Evolutionary conservation across 2,113 vertebrate species (phyloP).

Genomic region (Poeciliopsis prolifica): DNA sequence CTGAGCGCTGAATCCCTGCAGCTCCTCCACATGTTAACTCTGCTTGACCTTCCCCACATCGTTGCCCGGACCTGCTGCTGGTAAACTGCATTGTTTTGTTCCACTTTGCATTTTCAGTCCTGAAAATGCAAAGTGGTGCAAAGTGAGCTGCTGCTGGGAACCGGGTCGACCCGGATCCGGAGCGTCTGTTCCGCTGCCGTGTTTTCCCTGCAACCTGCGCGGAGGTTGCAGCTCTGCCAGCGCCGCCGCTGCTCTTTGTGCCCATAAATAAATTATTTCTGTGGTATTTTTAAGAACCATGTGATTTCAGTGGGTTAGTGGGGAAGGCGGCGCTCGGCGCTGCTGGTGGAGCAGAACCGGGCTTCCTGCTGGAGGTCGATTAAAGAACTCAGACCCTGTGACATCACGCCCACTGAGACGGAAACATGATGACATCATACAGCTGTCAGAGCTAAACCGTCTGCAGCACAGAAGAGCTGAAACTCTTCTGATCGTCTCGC

Average conservation of each 20-base stretch:
- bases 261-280: slow-evolving; percentile 64
- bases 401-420: no score
- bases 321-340: background rate
- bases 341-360: background rate
- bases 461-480: no score
- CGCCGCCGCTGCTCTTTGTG: slow-evolving; percentile 37
- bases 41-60: no score
- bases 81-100: no score
- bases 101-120: no score
- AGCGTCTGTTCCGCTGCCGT: background rate
- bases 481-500: no score
- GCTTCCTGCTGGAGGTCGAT: background rate
- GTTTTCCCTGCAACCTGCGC: background rate
- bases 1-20: no score
- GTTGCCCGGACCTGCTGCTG: no score
- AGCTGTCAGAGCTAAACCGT: no score
- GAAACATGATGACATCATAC: no score
- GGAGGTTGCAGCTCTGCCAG: slow-evolving; percentile 14
- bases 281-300: slow-evolving; percentile 57
- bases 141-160: background rate
- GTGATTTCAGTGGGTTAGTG: slow-evolving; percentile 10
- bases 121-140: no score
- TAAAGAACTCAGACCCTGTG: background rate
- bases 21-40: no score
- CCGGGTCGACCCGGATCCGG: background rate